Conservation (phyloP, 2,797 vertebrate species). For the Nasua narica region DNA sequence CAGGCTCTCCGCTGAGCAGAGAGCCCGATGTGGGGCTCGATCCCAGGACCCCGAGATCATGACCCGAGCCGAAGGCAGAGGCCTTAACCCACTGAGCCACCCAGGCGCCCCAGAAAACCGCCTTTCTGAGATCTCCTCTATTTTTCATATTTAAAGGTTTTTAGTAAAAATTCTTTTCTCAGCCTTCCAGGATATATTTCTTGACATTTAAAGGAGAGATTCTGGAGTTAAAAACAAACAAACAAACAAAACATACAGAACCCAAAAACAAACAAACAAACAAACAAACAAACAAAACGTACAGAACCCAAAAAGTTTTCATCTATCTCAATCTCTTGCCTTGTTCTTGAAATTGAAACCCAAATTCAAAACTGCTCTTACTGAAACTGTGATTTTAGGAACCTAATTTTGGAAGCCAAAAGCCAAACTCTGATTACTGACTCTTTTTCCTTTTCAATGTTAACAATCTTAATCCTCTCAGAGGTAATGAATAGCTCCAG, state of each 20-base stretch:
- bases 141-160: neutral
- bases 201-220: constrained; percentile 5
- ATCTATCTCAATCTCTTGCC: neutral
- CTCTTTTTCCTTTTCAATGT: neutral
- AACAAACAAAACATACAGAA: neutral
- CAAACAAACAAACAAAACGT: neutral
- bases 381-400: neutral
- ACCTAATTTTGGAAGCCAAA: neutral
- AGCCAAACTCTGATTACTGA: neutral
- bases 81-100: too few species aligned
- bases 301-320: neutral
- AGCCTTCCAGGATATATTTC: neutral
- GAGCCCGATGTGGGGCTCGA: too few species aligned
- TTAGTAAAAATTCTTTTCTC: neutral
- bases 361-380: neutral
- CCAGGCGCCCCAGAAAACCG: too few species aligned
- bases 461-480: neutral
- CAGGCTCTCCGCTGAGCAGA: too few species aligned
- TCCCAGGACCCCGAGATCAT: too few species aligned
- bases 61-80: too few species aligned
- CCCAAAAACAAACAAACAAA: neutral
- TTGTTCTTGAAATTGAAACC: neutral
- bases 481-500: neutral
- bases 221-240: neutral
- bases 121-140: neutral